Percentiles rank a stretch among this genome's conserved stretches.
These are phyloP conservation scores for Yasuhikotakia modesta DNA, from an alignment of 2,797 vertebrate genomes.

Conservation along the genomic window DNA sequence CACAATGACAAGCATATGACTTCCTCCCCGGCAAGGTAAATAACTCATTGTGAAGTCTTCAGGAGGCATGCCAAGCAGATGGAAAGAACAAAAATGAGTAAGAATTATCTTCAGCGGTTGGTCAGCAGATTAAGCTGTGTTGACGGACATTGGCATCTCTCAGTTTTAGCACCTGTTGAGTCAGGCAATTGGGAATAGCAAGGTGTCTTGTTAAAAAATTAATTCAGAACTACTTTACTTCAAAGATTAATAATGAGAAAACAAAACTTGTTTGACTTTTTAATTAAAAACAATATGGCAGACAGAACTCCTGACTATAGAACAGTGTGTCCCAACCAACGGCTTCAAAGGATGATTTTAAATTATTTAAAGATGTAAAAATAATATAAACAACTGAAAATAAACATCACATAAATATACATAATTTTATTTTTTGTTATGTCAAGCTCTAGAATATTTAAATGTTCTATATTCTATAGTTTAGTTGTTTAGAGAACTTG, in stretches of 20 bases:
- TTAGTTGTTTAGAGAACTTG: constrained; percentile 1
- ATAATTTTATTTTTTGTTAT: too few relatives aligned
- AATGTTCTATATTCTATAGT: background rate
- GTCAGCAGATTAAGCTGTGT: constrained; percentile 41
- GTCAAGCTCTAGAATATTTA: too few relatives aligned
- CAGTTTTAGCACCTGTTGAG: constrained; percentile 51
- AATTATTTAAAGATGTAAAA: too few relatives aligned
- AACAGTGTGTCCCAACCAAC: too few relatives aligned
- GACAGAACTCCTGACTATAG: background rate
- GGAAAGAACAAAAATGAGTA: constrained; percentile 31
- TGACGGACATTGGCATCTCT: constrained; percentile 43
- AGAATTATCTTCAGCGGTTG: constrained; percentile 16
- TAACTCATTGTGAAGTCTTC: constrained; percentile 62
- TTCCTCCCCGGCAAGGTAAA: constrained; percentile 51
- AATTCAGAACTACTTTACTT: background rate
- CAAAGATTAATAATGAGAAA: background rate
- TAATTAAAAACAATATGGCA: background rate
- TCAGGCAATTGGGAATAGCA: constrained; percentile 8
- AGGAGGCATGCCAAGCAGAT: constrained; percentile 43
- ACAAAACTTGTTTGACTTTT: background rate
- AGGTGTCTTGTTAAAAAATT: background rate
- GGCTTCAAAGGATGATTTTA: too few relatives aligned
- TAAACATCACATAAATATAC: too few relatives aligned
- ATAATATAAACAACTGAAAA: too few relatives aligned
- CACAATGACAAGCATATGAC: constrained; percentile 26